phyloP scores from a whole-genome alignment of 2,113 vertebrate genomes.

The Nesogale talazaci region DNA sequence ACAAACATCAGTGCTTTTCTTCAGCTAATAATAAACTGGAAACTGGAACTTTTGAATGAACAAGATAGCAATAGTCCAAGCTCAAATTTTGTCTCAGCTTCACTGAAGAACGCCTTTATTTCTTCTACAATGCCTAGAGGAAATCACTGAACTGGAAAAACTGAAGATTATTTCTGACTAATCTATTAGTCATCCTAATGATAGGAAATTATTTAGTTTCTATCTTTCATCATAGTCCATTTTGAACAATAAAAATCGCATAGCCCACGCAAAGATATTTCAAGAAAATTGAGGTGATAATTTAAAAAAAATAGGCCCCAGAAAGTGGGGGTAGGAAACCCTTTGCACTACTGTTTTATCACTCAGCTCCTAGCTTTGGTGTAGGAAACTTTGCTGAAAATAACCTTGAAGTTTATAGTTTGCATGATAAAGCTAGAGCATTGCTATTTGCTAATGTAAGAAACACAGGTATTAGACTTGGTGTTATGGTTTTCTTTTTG shows the following conservation, averaged over 20 bases:
- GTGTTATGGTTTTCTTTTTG: background rate
- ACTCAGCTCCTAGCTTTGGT: background rate
- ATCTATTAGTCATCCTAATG: constrained; percentile 52
- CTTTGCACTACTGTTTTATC: constrained; percentile 3
- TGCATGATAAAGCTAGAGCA: background rate
- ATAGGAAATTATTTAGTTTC: constrained; percentile 48
- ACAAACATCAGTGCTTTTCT: background rate
- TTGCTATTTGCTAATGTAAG: background rate
- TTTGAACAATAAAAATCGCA: constrained; percentile 50
- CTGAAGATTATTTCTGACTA: constrained; percentile 55
- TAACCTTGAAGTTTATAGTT: background rate
- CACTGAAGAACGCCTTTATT: constrained; percentile 15
- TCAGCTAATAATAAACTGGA: background rate
- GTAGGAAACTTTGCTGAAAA: constrained; percentile 2
- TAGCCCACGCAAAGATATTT: constrained; percentile 33
- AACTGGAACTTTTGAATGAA: background rate
- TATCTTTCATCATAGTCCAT: constrained; percentile 29
- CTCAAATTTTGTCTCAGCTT: constrained; percentile 43
- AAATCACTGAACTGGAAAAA: background rate
- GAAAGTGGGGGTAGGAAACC: background rate
- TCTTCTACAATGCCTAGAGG: constrained; percentile 28
- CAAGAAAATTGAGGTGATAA: constrained; percentile 37
- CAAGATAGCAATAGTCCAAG: background rate
- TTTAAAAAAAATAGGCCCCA: background rate
- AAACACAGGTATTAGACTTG: background rate